These are phyloP conservation scores for Hedychridium roseum DNA, from an alignment of 2,888 invertebrate genomes.

Conservation along the genomic window DNA sequence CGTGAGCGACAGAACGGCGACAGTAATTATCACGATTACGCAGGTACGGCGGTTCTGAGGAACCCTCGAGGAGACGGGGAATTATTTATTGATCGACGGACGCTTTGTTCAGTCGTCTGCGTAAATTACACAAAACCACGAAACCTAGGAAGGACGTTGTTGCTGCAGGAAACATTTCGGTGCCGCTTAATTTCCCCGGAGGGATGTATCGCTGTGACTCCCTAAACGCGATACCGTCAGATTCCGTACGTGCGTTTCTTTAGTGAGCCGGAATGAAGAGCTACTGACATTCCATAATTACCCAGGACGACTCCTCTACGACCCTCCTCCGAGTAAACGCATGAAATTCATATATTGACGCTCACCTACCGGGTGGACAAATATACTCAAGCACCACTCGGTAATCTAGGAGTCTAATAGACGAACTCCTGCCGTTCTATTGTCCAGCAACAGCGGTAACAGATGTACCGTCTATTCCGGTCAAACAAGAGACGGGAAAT, in stretches of 20 bases:
- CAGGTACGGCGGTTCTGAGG: no score
- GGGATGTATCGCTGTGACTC: not conserved
- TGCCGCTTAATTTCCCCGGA: constrained; percentile 24
- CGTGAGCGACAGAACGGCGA: no score
- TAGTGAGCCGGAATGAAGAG: constrained; percentile 9
- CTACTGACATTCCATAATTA: constrained; percentile 34
- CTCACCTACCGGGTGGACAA: constrained; percentile 30
- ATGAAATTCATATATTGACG: constrained; percentile 33
- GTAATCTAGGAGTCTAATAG: constrained; percentile 42
- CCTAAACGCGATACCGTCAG: constrained; percentile 8
- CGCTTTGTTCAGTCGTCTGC: no score
- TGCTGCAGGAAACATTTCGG: no score
- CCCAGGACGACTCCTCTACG: constrained; percentile 7
- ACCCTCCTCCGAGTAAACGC: constrained; percentile 4
- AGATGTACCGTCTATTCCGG: no score
- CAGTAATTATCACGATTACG: no score
- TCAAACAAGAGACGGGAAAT: no score
- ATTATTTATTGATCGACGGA: no score
- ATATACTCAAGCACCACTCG: constrained; percentile 39
- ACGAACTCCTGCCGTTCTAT: constrained; percentile 45
- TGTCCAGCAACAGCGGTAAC: no score
- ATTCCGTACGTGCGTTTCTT: constrained; percentile 3
- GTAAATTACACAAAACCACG: no score
- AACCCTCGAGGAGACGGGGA: no score
- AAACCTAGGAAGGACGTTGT: no score